Base-by-base conservation (phyloP, 2,888 invertebrate species). In the Tuta absoluta region DNA sequence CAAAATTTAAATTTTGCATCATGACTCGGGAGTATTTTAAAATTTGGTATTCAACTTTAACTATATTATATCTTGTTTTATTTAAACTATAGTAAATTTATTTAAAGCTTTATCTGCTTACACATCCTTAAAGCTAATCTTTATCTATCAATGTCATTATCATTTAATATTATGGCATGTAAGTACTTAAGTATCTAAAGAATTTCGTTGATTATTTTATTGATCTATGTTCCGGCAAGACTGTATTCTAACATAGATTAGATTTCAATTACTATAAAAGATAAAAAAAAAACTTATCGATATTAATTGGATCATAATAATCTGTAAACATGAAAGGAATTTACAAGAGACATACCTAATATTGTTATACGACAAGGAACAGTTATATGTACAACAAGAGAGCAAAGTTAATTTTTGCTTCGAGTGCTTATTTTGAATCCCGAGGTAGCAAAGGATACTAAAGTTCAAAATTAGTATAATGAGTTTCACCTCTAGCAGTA, bases 201-300 rank as follows among this genome's bases (percentile, higher is more conserved):
- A 53, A 53, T 53, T 53, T 23, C 21, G 23, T 53, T 53, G 23
- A 53, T 53, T 11, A 53, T 53, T 53, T 17, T 12, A 53, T 53
- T 53, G 23, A 53, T 53, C 7, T 23, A 53, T 53, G 17, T 49
- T 24, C 24, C 51, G 23, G 23, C 4, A 53, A 21, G 4, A 12
- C 23, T 11, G 8, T 45, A 17, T 45, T 21, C 21, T 14, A 51
- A 11, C 24, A 12, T 53, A 24, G 19, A 53, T 53, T 53, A 53
- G 14, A 23, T 21, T 21, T 8, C n/a, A 17, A 10, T 33, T 8
- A 33, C 10, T 4, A 4, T 10, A 5, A 7, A 33, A 53, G 23
- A 23, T 21, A 23, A 14, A 11, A 45, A n/a, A 45, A 8, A 45
- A 45, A 17, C 45, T 45, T 17, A 45, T 45, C 45, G 45, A 45